Evolutionary conservation across 1,140 invertebrate genomes (phyloP).

Genomic region (Diachasmimorpha longicaudata): DNA sequence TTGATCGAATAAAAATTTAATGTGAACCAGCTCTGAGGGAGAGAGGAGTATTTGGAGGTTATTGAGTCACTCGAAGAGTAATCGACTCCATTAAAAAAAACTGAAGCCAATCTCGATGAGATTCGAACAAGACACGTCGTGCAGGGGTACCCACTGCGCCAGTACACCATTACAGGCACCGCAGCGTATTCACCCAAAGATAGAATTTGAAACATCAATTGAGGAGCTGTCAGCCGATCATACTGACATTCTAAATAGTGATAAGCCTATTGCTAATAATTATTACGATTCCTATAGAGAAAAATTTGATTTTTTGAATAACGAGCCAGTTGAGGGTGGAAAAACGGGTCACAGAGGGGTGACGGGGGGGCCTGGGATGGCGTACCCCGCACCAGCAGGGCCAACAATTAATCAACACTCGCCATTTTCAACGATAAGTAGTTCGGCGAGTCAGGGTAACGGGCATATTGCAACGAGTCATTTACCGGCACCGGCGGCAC

Average conservation of each 20-base stretch:
- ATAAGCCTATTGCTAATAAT: not conserved
- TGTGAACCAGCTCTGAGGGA: not conserved
- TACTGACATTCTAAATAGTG: not conserved
- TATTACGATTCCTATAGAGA: conserved; percentile 35
- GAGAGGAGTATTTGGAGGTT: not conserved
- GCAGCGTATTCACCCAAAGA: conserved; percentile 34
- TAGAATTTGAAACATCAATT: conserved; percentile 45
- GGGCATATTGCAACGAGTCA: conserved; percentile 62
- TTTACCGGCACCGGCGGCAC: conserved; percentile 67
- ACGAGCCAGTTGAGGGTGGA: conserved; percentile 49
- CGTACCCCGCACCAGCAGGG: conserved; percentile 60
- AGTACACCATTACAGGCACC: conserved; percentile 59
- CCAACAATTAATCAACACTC: conserved; percentile 57
- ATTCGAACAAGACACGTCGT: conserved; percentile 63
- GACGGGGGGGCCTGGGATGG: conserved; percentile 61
- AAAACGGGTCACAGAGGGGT: conserved; percentile 60
- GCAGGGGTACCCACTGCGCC: conserved; percentile 64
- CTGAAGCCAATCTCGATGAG: conserved; percentile 58
- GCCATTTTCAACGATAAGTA: conserved; percentile 47
- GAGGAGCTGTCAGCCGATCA: conserved; percentile 23
- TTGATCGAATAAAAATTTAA: no score
- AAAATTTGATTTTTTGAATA: conserved; percentile 33
- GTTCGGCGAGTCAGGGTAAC: conserved; percentile 45
- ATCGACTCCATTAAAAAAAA: conserved; percentile 51
- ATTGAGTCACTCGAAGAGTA: conserved; percentile 57